phyloP scores from a whole-genome alignment of 2,113 vertebrate genomes.

The Cheirogaleus medius region DNA sequence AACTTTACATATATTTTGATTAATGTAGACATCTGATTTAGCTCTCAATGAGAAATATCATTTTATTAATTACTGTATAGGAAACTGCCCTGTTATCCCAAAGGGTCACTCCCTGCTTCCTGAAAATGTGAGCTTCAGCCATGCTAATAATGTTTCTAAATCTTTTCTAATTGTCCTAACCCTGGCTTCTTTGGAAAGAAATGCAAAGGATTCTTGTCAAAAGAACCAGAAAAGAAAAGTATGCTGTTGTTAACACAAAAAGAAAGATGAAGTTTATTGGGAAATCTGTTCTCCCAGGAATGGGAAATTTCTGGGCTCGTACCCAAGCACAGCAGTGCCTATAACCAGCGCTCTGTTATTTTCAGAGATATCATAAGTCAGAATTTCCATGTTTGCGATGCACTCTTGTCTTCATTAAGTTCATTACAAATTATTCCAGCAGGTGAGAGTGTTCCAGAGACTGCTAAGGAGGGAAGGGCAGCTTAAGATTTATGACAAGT shows the following conservation, averaged over 20 bases:
- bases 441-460: conserved; percentile 4
- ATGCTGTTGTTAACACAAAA: background rate
- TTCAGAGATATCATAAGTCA: background rate
- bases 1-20: conserved; percentile 1
- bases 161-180: conserved; percentile 11
- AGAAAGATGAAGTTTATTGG: conserved; percentile 12
- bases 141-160: background rate
- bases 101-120: background rate
- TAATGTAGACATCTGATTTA: conserved; percentile 43
- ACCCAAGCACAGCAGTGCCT: background rate
- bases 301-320: background rate
- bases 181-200: conserved; percentile 11
- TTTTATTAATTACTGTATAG: background rate
- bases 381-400: background rate
- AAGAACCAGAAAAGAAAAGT: background rate
- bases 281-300: conserved; percentile 5
- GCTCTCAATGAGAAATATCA: conserved; percentile 9
- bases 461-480: background rate
- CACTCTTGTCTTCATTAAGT: background rate
- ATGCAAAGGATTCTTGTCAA: conserved; percentile 20
- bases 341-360: background rate
- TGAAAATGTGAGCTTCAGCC: background rate
- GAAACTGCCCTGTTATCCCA: conserved; percentile 5
- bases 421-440: background rate
- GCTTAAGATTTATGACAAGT: background rate